Conservation (phyloP, 2,888 invertebrate species). For the Mimachlamys varia region DNA sequence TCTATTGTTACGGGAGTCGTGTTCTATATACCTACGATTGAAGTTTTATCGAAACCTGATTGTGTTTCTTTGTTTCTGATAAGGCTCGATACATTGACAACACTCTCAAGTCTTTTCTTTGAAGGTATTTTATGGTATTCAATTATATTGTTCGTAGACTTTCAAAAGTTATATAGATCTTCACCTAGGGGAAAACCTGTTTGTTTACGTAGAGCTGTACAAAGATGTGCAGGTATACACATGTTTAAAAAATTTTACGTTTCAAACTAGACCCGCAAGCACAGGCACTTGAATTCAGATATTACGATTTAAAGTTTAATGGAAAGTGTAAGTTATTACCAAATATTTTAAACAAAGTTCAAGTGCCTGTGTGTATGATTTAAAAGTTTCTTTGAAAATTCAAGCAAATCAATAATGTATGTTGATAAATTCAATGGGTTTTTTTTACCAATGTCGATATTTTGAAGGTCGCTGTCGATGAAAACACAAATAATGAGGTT, state of each 20-base stretch:
- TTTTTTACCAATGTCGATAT: not conserved
- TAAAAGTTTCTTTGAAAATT: not conserved
- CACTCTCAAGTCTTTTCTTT: not conserved
- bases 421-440: not conserved
- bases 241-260: not conserved
- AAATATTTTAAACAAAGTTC: not conserved
- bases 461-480: not conserved
- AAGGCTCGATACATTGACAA: not conserved
- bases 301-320: not conserved
- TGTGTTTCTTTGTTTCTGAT: not conserved
- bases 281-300: not conserved
- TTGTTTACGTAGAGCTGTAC: not conserved
- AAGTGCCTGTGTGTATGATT: not conserved
- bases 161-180: not conserved
- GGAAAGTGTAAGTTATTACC: not conserved
- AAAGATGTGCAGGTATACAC: not conserved
- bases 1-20: not conserved
- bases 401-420: not conserved
- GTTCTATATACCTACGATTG: not conserved
- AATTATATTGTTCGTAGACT: not conserved
- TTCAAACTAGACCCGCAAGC: not conserved
- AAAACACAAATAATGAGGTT: not conserved
- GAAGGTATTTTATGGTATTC: conserved; percentile 12
- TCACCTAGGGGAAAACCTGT: not conserved
- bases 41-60: conserved; percentile 8